Percentiles rank a stretch among this genome's conserved stretches.
These are phyloP conservation scores for Sinocyclocheilus anophthalmus DNA, from an alignment of 2,113 vertebrate species.

Conservation along the genomic window DNA sequence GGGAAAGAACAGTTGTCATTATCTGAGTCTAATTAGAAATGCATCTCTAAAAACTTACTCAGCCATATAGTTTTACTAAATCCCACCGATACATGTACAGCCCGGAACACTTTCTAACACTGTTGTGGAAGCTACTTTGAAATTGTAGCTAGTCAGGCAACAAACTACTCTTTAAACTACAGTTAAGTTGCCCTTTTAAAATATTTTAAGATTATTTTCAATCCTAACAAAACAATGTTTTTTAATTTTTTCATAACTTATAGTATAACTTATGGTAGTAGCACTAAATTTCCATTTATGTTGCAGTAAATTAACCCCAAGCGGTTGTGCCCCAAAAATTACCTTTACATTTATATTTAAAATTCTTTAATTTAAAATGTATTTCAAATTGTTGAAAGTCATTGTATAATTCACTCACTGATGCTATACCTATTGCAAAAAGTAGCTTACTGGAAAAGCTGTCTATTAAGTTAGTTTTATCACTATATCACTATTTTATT, in stretches of 20 bases:
- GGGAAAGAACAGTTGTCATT: neutral
- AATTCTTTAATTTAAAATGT: no score
- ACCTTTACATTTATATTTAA: no score
- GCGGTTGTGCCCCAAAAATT: no score
- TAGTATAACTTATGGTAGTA: no score
- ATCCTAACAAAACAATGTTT: no score
- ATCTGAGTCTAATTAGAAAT: constrained; percentile 1
- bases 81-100: neutral
- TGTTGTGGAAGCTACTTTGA: neutral
- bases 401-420: neutral
- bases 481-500: neutral
- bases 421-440: neutral
- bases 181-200: no score
- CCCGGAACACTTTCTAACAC: neutral
- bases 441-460: neutral
- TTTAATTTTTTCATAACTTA: no score
- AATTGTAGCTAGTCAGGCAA: neutral
- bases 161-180: no score
- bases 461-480: neutral
- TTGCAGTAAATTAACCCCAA: no score
- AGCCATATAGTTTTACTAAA: neutral
- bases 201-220: no score
- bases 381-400: no score
- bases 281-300: no score
- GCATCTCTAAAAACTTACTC: neutral